phyloP scores from a whole-genome alignment of 2,797 vertebrate genomes.

The Pseudochirops corinnae region DNA sequence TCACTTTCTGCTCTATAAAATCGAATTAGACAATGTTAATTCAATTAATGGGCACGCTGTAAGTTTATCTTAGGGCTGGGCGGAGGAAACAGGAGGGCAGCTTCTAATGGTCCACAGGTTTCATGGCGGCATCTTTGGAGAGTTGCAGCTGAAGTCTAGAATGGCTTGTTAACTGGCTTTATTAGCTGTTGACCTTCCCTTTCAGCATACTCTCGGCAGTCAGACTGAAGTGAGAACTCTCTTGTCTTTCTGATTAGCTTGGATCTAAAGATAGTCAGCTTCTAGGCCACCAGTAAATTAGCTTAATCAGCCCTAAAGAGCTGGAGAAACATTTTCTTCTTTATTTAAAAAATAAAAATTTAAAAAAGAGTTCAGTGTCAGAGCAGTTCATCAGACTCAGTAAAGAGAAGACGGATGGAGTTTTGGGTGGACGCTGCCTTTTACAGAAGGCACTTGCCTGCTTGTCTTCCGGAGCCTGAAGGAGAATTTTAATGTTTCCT shows the following conservation, averaged over 20 bases:
- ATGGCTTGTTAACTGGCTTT: conserved; percentile 88
- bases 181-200: conserved; percentile 89
- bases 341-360: conserved; percentile 29
- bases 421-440: conserved; percentile 69
- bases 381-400: conserved; percentile 70
- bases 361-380: conserved; percentile 78
- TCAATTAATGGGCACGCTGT: conserved; percentile 84
- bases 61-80: conserved; percentile 82
- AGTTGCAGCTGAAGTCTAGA: conserved; percentile 84
- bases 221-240: conserved; percentile 81
- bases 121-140: conserved; percentile 85
- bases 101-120: conserved; percentile 84
- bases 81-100: conserved; percentile 80
- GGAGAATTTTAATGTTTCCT: conserved; percentile 60
- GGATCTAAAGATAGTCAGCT: conserved; percentile 88
- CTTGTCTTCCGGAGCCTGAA: conserved; percentile 73
- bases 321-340: conserved; percentile 86
- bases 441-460: conserved; percentile 73
- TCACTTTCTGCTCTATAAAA: conserved; percentile 81
- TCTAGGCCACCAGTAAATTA: conserved; percentile 88
- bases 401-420: conserved; percentile 69
- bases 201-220: conserved; percentile 84
- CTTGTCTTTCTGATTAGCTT: conserved; percentile 85
- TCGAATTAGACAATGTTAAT: conserved; percentile 84
- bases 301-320: conserved; percentile 87